Base-by-base conservation (phyloP, 2,113 vertebrate genomes). In the Catagonus wagneri region DNA sequence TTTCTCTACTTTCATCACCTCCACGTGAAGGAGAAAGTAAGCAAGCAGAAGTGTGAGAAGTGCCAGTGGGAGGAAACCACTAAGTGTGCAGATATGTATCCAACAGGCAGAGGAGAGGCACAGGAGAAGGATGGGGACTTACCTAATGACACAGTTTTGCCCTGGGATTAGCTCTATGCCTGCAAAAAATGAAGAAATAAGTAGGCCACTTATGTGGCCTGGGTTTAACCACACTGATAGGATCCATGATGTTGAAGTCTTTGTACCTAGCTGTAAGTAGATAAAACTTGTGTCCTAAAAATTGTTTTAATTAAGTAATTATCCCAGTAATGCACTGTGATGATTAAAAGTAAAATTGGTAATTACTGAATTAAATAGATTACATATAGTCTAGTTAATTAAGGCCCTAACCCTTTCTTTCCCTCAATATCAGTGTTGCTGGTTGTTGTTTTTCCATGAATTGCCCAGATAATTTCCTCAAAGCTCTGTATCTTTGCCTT, bases 401-500 rank as follows among this genome's bases (percentile, higher is more conserved):
- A 19, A 84, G 32, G 20, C 6, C 71, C 60, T 81, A 68, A 65
- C 11, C 5, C 7, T 81, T 78, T 89, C 52, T 89, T 36, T 83
- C 60, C 3, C 58, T 96, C 39, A 78, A 0, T 29, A 69, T 56
- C n/a, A 34, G 15, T 68, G 25, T 72, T 92, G 6, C 50, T 39
- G 63, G 29, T 22, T 71, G 15, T 65, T 52, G 32, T 80, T 92
- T 72, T 52, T 56, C 14, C 29, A 27, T 75, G n/a, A 96, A 65
- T 83, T 78, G 52, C 15, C 15, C 66, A 90, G 72, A 81, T 15
- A 80, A 96, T 50, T 83, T 94, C 54, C 52, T 60, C 44, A 81
- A 96, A 75, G 44, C 6, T 65, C 36, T 44, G 0, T 69, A 39
- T 34, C 29, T 36, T 78, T 80, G 29, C 13, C 44, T 75, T 68